Evolutionary conservation across 2,113 vertebrate species (phyloP).

Genomic region (Sula dactylatra): DNA sequence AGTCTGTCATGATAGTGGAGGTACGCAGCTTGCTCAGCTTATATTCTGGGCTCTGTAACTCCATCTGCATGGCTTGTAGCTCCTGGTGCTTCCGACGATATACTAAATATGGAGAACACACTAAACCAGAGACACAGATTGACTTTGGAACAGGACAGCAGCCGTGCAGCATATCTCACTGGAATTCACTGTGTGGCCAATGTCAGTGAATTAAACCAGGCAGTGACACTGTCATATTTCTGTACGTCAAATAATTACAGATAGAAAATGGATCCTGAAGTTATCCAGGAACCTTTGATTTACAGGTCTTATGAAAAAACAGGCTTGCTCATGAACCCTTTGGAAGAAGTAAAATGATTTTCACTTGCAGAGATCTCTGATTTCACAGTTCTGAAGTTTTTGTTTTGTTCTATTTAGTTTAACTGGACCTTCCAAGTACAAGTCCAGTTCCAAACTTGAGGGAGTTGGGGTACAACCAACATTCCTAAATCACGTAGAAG

Average conservation of each 20-base stretch:
- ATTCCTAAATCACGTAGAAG: neutral
- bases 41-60: constrained; percentile 96
- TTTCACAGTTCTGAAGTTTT: neutral
- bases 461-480: neutral
- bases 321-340: neutral
- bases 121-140: neutral
- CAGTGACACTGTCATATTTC: neutral
- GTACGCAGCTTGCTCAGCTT: constrained; percentile 97
- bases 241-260: neutral
- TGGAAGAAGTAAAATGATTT: neutral
- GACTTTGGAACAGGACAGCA: neutral
- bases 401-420: neutral
- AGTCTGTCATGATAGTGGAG: constrained; percentile 99
- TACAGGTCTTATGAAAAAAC: neutral
- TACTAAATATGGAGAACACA: constrained; percentile 73
- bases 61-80: constrained; percentile 96
- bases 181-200: neutral
- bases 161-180: neutral
- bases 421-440: neutral
- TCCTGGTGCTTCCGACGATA: constrained; percentile 97
- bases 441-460: neutral
- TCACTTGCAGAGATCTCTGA: neutral
- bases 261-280: neutral
- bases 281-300: neutral
- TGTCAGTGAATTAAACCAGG: neutral